These are phyloP conservation scores for Disparrhopalites patrizii DNA, from an alignment of 2,888 invertebrate genomes.

Conservation along the genomic window DNA sequence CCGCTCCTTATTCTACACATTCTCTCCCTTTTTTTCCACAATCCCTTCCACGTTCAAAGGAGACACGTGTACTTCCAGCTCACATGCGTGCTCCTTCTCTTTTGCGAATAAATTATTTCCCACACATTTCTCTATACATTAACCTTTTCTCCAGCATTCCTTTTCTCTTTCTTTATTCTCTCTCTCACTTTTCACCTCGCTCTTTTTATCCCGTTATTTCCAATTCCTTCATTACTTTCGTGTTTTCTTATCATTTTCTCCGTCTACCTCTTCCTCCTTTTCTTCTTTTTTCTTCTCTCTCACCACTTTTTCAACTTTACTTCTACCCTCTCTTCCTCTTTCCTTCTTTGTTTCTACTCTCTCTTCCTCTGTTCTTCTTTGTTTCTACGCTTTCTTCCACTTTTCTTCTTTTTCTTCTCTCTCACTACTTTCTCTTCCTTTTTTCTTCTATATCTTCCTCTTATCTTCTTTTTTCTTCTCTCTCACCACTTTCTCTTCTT, in stretches of 20 bases:
- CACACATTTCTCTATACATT: too few relatives aligned
- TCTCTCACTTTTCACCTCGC: background rate
- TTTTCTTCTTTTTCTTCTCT: too few relatives aligned
- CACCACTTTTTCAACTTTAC: conserved; percentile 8
- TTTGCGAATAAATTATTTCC: conserved; percentile 29
- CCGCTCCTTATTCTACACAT: too few relatives aligned
- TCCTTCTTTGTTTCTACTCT: background rate
- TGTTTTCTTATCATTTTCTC: background rate
- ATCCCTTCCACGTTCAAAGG: too few relatives aligned
- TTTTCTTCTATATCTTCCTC: background rate
- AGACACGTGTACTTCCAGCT: background rate
- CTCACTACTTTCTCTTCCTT: too few relatives aligned
- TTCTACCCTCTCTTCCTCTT: background rate
- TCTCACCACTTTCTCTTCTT: background rate
- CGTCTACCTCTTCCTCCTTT: background rate
- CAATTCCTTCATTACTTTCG: too few relatives aligned
- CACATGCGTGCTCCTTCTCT: conserved; percentile 30
- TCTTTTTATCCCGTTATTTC: too few relatives aligned
- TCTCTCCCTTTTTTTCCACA: too few relatives aligned
- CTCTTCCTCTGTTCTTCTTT: background rate
- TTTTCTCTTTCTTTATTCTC: too few relatives aligned
- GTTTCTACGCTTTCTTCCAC: background rate
- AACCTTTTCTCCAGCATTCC: too few relatives aligned
- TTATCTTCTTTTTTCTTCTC: background rate
- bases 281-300: background rate